A percentile compares a stretch with the other conserved stretches of the same genome.
These are phyloP conservation scores for Crotalus helleri DNA, from an alignment of 2,113 vertebrate species.

Conservation along the genomic window DNA sequence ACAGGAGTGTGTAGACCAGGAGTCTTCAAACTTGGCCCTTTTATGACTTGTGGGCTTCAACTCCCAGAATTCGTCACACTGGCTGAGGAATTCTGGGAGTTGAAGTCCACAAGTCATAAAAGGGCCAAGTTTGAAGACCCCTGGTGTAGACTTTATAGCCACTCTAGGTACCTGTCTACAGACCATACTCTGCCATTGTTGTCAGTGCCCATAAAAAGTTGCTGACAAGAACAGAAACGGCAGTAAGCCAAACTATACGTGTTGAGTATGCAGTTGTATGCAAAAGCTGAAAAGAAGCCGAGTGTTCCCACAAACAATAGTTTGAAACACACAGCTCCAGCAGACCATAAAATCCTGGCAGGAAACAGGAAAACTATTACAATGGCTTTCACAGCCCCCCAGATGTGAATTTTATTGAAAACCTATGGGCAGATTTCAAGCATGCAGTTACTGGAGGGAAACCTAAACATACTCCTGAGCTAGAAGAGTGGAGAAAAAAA, in stretches of 20 bases:
- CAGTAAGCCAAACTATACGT: not conserved
- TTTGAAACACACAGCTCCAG: not conserved
- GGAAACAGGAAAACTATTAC: not conserved
- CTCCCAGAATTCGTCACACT: too few relatives aligned
- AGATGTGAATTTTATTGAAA: not conserved
- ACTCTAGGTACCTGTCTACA: not conserved
- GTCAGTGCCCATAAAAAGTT: not conserved
- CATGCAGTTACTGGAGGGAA: not conserved
- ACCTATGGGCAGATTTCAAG: not conserved
- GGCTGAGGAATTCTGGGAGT: too few relatives aligned
- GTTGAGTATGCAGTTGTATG: not conserved
- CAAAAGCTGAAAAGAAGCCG: not conserved
- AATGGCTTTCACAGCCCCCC: not conserved
- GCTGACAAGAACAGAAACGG: not conserved
- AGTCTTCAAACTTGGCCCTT: too few relatives aligned
- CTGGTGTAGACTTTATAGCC: not conserved
- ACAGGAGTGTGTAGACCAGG: not conserved
- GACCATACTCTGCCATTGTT: not conserved
- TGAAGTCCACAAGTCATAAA: too few relatives aligned
- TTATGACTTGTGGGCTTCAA: too few relatives aligned
- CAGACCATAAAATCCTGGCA: not conserved
- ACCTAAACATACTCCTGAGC: not conserved
- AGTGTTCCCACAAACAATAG: not conserved
- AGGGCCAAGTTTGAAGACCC: too few relatives aligned
- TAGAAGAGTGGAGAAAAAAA: not conserved